phyloP scores from a whole-genome alignment of 2,113 vertebrate species.

The Nesogale talazaci region DNA sequence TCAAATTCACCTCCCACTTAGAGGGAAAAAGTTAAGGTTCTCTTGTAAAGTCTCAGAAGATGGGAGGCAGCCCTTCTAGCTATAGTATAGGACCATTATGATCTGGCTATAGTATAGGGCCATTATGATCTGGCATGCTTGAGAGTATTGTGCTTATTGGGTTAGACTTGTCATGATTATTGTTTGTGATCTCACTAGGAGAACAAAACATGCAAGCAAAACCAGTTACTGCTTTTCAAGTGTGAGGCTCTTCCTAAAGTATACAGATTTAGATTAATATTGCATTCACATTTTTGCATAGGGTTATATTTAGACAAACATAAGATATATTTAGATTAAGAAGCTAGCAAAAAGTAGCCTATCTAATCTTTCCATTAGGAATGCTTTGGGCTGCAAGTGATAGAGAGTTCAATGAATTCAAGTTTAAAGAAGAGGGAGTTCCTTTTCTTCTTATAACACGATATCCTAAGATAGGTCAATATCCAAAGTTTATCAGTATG shows the following conservation, averaged over 20 bases:
- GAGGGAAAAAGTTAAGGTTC: no score
- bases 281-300: neutral
- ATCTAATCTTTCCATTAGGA: neutral
- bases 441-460: neutral
- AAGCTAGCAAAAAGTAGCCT: neutral
- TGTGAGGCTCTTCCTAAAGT: slow-evolving; percentile 12
- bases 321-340: slow-evolving; percentile 37
- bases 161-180: neutral
- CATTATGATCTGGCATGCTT: no score
- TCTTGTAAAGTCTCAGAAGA: no score
- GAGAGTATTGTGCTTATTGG: neutral
- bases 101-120: no score
- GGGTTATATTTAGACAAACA: neutral
- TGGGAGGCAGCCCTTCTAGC: no score
- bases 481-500: neutral
- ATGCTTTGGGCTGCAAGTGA: slow-evolving; percentile 2
- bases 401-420: neutral
- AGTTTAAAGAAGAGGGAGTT: neutral
- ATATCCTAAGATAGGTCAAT: no score
- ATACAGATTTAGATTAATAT: slow-evolving; percentile 27
- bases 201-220: neutral
- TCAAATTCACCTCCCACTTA: no score
- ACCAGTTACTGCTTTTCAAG: neutral
- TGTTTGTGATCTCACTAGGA: slow-evolving; percentile 5
- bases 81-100: no score